Base-by-base conservation (phyloP, 2,888 invertebrate species). In the Andrena chrysosceles region DNA sequence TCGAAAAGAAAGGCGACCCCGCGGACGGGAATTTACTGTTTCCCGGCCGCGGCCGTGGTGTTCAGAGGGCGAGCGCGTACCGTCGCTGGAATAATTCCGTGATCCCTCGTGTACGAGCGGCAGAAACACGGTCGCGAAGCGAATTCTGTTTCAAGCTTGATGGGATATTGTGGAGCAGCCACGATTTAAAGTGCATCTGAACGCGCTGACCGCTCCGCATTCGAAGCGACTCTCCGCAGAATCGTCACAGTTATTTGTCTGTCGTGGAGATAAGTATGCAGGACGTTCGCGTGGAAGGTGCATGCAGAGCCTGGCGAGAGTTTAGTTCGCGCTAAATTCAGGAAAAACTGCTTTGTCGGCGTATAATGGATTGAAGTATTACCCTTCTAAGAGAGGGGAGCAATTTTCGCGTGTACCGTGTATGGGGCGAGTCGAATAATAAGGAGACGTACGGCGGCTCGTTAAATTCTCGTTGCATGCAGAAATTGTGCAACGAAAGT, bases 1-100 rank as follows among this genome's bases (percentile, higher is more conserved):
- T 70, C 59, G 59, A 42, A 59, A 77, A 68, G 78, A 78, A 72
- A 78, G 56, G 29, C 62, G 54, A 20, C 48, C 35, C n/a, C 10
- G 29, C 3, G 66, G 23, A 52, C 10, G 13, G 35, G 66, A 20
- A 23, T 29, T 31, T 13, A 13, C 42, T 48, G 48, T 63, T 48
- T 67, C 67, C 59, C 29, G 56, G 56, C 42, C 42, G 26, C n/a
- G 60, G 35, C n/a, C n/a, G n/a, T 1, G 0, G n/a, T 8, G 26
- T 6, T n/a, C 13, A n/a, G 5, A 16, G 49, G 29, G 2, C 10
- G 42, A 52, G 20, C 31, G 13, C 35, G 13, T 3, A 42, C 42
- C 42, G 42, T 42, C 6, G 4, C 16, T 1, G 1, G 20, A 49
- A 49, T 56, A 56, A 8, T 26, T 56, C 56, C 23, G 23, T 23